phyloP scores from a whole-genome alignment of 2,113 vertebrate genomes.

The Herpetotheres cachinnans region DNA sequence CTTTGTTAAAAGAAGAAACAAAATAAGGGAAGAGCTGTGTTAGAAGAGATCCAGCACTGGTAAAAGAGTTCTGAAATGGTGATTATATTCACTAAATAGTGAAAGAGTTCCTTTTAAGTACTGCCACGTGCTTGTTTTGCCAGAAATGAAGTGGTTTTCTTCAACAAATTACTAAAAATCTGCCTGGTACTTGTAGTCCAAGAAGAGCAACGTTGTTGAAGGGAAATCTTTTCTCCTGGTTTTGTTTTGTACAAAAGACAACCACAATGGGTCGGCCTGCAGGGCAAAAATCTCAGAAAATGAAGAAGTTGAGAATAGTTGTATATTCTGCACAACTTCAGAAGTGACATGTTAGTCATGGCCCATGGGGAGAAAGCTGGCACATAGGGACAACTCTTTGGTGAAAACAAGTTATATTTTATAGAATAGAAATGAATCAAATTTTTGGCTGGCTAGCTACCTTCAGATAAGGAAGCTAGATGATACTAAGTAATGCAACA shows the following conservation, averaged over 20 bases:
- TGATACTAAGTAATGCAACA: neutral
- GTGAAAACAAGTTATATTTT: neutral
- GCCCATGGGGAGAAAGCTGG: neutral
- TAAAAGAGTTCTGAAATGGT: slow-evolving; percentile 36
- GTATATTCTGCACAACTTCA: neutral
- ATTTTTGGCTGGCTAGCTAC: neutral
- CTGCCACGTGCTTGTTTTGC: slow-evolving; percentile 30
- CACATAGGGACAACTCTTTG: neutral
- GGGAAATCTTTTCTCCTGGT: neutral
- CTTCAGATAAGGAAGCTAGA: neutral
- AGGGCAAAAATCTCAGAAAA: neutral
- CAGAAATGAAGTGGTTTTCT: slow-evolving; percentile 36
- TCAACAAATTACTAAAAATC: slow-evolving; percentile 22
- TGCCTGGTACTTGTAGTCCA: neutral
- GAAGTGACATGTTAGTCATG: neutral
- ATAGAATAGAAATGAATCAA: neutral
- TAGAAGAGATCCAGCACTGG: slow-evolving; percentile 52
- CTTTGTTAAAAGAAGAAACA: slow-evolving; percentile 25
- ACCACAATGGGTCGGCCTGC: neutral
- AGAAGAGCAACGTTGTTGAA: neutral
- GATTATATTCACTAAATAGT: slow-evolving; percentile 34
- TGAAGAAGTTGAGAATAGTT: neutral
- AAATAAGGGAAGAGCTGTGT: slow-evolving; percentile 49
- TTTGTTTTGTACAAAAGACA: neutral
- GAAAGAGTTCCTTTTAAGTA: slow-evolving; percentile 33